These are phyloP conservation scores for Lucifuga dentata DNA, from an alignment of 2,113 vertebrate species.

Conservation along the genomic window DNA sequence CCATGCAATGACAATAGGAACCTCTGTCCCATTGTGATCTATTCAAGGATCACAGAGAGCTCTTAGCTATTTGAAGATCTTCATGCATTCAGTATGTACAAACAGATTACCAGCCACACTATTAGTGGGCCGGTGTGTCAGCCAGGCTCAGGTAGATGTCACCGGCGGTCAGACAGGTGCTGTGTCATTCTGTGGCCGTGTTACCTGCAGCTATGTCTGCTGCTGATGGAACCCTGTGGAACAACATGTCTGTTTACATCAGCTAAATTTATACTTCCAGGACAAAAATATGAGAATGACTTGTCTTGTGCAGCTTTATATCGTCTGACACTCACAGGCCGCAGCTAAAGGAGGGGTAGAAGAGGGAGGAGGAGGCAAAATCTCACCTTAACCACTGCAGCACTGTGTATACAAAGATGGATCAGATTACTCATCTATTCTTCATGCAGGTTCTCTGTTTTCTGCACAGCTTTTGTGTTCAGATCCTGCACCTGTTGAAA, in stretches of 20 bases:
- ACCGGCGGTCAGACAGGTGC: constrained; percentile 65
- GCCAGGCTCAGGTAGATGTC: constrained; percentile 45
- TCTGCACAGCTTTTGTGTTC: constrained; percentile 16
- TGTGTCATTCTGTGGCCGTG: constrained; percentile 60
- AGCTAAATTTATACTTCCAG: constrained; percentile 61
- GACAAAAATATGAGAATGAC: constrained; percentile 67
- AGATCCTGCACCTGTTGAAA: constrained; percentile 17
- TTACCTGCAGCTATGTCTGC: constrained; percentile 54
- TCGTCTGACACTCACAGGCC: constrained; percentile 31
- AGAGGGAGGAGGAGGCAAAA: constrained; percentile 13
- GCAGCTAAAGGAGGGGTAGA: constrained; percentile 36
- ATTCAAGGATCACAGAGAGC: constrained; percentile 61
- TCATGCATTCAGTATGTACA: constrained; percentile 65
- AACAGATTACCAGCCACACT: constrained; percentile 69
- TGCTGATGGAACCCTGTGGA: constrained; percentile 14
- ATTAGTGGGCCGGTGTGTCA: constrained; percentile 73
- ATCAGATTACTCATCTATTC: constrained; percentile 36
- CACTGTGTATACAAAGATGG: background rate
- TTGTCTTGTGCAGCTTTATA: constrained; percentile 25
- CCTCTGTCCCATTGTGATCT: constrained; percentile 60
- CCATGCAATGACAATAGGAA: constrained; percentile 49
- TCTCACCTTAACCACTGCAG: constrained; percentile 16
- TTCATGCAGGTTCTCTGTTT: constrained; percentile 22
- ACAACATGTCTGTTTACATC: constrained; percentile 69
- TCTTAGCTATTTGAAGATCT: constrained; percentile 34